A percentile compares a stretch with the other conserved stretches of the same genome.
Evolutionary conservation across 2,888 invertebrate species (phyloP).

Genomic region (Eupithecia subfuscata): DNA sequence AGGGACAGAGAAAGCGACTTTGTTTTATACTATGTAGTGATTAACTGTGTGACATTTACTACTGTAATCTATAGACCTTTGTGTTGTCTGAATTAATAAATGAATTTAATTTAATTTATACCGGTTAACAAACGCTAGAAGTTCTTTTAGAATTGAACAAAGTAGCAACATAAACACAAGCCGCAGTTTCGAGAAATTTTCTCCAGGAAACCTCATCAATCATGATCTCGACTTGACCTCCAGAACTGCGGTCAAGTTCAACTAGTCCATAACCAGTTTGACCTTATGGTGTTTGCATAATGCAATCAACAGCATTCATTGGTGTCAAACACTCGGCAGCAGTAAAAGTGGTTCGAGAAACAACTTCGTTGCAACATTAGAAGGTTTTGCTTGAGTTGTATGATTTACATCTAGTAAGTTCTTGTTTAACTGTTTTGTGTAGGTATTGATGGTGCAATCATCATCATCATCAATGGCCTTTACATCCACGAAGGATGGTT

Average conservation of each 20-base stretch:
- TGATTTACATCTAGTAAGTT: too few species aligned
- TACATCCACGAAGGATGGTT: too few species aligned
- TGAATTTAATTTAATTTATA: too few species aligned
- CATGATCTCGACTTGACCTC: conserved; percentile 10
- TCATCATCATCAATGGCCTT: too few species aligned
- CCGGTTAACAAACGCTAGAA: too few species aligned
- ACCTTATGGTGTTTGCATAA: conserved; percentile 10
- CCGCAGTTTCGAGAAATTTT: conserved; percentile 13
- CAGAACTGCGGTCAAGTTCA: conserved; percentile 17
- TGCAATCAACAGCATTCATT: neutral
- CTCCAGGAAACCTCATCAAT: conserved; percentile 16
- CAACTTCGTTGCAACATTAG: neutral
- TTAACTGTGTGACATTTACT: too few species aligned
- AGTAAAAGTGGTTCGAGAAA: neutral
- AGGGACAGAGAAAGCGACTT: too few species aligned
- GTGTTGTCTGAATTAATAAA: too few species aligned
- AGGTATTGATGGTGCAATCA: too few species aligned
- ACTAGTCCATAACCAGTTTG: conserved; percentile 14
- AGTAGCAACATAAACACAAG: neutral
- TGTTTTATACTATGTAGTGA: too few species aligned
- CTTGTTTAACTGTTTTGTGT: too few species aligned
- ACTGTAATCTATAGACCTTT: too few species aligned
- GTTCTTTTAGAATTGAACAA: neutral
- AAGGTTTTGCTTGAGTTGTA: neutral
- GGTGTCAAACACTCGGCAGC: neutral